Evolutionary conservation across 1,140 invertebrate genomes (phyloP).

Genomic region (Drosophila kepulauana): DNA sequence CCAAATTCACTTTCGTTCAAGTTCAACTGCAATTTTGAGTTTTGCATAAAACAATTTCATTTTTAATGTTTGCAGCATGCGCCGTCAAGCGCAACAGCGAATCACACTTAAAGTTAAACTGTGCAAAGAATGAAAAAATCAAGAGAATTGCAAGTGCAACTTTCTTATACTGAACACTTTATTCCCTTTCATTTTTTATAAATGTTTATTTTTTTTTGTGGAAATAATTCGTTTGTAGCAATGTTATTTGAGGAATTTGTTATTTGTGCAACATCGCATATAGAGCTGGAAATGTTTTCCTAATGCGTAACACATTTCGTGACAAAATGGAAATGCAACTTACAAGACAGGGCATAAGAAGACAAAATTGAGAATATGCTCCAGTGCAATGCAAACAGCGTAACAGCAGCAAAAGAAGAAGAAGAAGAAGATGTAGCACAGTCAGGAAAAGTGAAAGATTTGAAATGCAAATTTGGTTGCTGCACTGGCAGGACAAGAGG

Average conservation of each 20-base stretch:
- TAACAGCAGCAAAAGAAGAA: neutral
- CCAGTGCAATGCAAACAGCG: conserved; percentile 52
- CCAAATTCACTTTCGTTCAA: conserved; percentile 35
- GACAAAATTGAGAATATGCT: conserved; percentile 13
- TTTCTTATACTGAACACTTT: neutral
- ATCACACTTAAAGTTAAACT: conserved; percentile 65
- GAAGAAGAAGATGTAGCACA: neutral
- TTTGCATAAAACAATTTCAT: conserved; percentile 20
- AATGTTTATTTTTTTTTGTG: no score
- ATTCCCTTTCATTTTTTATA: neutral
- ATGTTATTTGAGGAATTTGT: neutral
- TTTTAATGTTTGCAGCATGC: conserved; percentile 50
- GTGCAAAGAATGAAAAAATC: conserved; percentile 41
- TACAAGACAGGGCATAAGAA: conserved; percentile 1
- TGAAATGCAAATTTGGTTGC: conserved; percentile 67
- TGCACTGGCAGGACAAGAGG: conserved; percentile 10
- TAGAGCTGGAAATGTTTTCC: neutral
- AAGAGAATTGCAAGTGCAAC: conserved; percentile 31
- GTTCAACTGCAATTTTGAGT: conserved; percentile 23
- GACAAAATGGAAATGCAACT: neutral
- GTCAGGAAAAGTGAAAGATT: conserved; percentile 36
- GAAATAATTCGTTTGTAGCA: neutral
- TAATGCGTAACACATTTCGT: conserved; percentile 8
- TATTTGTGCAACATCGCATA: neutral
- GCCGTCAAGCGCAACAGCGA: conserved; percentile 68